A percentile compares a stretch with the other conserved stretches of the same genome.
phyloP scores from a whole-genome alignment of 2,888 invertebrate genomes.

The Pachydiplax longipennis region DNA sequence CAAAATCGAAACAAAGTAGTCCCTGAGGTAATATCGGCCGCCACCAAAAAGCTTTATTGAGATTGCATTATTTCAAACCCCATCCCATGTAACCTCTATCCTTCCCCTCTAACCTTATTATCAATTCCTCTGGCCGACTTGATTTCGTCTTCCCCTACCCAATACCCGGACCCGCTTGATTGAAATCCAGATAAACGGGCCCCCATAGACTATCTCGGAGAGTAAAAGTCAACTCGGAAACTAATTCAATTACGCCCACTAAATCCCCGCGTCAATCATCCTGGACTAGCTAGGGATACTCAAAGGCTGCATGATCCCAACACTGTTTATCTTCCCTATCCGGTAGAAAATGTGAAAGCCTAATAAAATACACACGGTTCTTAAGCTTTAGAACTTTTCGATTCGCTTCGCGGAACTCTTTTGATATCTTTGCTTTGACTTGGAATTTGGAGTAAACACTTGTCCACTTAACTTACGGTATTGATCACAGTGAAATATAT shows the following conservation, averaged over 20 bases:
- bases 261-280: constrained; percentile 17
- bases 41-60: not conserved
- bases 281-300: not conserved
- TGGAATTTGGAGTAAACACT: too few species aligned
- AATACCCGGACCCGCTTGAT: not conserved
- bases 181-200: not conserved
- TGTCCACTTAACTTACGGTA: too few species aligned
- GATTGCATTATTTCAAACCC: not conserved
- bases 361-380: too few species aligned
- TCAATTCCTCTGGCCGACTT: not conserved
- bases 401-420: too few species aligned
- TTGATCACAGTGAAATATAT: too few species aligned
- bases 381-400: too few species aligned
- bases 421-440: too few species aligned
- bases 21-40: not conserved
- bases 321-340: not conserved
- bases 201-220: not conserved
- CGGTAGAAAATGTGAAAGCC: too few species aligned
- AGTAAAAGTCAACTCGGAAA: not conserved
- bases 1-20: not conserved
- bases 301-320: not conserved
- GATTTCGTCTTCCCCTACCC: not conserved
- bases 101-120: not conserved
- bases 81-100: not conserved
- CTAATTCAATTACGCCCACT: constrained; percentile 3